phyloP scores from a whole-genome alignment of 2,888 invertebrate species.

The Apotomis capreana region DNA sequence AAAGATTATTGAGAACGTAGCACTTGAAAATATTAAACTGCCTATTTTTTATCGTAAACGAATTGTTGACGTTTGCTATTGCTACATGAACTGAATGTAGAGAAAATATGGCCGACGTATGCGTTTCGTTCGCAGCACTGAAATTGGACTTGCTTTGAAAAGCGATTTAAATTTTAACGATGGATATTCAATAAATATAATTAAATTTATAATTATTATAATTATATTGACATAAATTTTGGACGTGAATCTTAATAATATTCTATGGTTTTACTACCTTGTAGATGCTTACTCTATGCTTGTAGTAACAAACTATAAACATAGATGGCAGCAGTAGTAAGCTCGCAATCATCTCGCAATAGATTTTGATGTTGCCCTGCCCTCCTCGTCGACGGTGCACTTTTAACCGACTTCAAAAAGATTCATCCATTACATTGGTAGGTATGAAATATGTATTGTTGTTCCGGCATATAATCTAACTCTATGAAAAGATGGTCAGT shows the following conservation, averaged over 20 bases:
- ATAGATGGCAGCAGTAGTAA: neutral
- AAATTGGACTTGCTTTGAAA: neutral
- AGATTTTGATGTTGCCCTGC: too few species aligned
- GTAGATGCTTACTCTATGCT: too few species aligned
- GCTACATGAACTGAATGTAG: constrained; percentile 70
- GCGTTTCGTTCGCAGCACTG: constrained; percentile 52
- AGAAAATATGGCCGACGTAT: constrained; percentile 73
- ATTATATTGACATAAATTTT: neutral
- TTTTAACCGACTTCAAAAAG: too few species aligned
- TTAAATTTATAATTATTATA: neutral
- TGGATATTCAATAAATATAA: neutral
- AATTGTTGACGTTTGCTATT: constrained; percentile 79
- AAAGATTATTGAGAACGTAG: constrained; percentile 43
- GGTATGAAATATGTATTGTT: too few species aligned
- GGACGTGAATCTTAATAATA: too few species aligned
- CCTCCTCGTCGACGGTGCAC: too few species aligned
- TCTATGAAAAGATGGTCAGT: too few species aligned
- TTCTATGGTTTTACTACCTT: too few species aligned
- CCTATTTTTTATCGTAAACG: constrained; percentile 61
- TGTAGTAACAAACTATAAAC: neutral
- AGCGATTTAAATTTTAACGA: neutral
- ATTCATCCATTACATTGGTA: too few species aligned
- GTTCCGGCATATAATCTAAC: too few species aligned
- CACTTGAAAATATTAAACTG: constrained; percentile 39
- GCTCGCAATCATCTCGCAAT: too few species aligned